Evolutionary conservation across 2,113 vertebrate species (phyloP).

Genomic region (Rhadina sibilatrix): DNA sequence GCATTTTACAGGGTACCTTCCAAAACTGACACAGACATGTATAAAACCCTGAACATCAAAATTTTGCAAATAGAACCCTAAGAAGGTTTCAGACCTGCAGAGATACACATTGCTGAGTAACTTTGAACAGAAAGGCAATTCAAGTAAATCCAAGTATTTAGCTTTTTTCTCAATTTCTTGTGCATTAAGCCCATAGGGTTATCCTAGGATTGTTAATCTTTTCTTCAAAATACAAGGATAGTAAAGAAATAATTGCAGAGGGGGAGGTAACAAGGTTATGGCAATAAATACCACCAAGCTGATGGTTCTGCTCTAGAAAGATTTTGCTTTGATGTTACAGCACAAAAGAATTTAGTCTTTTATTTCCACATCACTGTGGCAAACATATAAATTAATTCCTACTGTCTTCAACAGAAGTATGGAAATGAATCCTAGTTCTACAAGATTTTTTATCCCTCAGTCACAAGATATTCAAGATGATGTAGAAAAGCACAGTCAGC

Average conservation of each 20-base stretch:
- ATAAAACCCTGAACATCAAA: neutral
- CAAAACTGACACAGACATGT: neutral
- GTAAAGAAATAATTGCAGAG: neutral
- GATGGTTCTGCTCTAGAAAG: neutral
- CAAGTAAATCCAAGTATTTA: neutral
- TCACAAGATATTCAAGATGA: neutral
- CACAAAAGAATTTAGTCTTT: neutral
- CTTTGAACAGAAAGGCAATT: neutral
- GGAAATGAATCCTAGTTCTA: neutral
- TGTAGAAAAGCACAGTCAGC: neutral
- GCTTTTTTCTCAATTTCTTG: neutral
- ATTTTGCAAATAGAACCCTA: neutral
- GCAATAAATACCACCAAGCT: neutral
- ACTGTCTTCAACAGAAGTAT: neutral
- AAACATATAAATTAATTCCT: neutral
- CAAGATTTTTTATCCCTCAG: neutral
- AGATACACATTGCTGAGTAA: neutral
- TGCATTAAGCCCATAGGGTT: neutral
- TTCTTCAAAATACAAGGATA: neutral
- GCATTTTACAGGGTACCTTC: neutral
- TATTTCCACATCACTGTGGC: neutral
- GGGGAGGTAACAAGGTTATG: neutral
- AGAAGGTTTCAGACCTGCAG: neutral
- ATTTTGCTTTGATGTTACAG: neutral
- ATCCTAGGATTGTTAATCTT: neutral